These are phyloP conservation scores for Catharus ustulatus DNA, from an alignment of 2,797 vertebrate species.

Conservation along the genomic window DNA sequence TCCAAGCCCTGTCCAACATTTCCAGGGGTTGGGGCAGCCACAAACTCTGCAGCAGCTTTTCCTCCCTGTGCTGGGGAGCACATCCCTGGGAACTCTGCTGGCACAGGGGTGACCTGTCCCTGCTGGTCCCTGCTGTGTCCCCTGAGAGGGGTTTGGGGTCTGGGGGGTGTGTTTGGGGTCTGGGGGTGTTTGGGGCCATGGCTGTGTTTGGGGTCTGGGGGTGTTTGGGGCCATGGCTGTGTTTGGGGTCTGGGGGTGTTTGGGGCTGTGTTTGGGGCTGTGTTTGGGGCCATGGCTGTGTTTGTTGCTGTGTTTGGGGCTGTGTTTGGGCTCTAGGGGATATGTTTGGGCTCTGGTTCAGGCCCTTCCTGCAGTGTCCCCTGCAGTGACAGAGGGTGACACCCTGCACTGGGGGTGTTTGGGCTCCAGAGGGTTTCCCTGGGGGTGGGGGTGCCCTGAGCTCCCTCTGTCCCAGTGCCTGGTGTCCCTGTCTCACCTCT, in stretches of 20 bases:
- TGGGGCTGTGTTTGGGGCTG: too few relatives aligned
- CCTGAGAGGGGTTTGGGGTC: background rate
- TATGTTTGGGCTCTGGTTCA: background rate
- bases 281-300: background rate
- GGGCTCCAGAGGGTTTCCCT: background rate
- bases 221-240: fast-evolving
- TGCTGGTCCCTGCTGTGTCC: too few relatives aligned
- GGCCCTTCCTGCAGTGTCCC: background rate
- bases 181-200: too few relatives aligned
- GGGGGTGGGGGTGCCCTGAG: background rate
- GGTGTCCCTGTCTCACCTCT: too few relatives aligned
- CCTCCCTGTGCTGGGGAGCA: background rate
- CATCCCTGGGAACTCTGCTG: background rate
- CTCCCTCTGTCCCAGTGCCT: background rate
- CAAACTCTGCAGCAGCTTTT: too few relatives aligned
- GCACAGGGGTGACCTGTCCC: too few relatives aligned
- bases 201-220: too few relatives aligned
- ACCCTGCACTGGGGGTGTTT: fast-evolving
- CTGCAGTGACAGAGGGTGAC: background rate
- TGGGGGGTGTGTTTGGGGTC: background rate
- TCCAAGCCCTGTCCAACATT: too few relatives aligned
- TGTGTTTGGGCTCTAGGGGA: background rate
- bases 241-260: background rate
- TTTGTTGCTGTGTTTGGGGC: too few relatives aligned
- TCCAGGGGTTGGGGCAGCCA: background rate